phyloP scores from a whole-genome alignment of 2,797 vertebrate genomes.

The Todus mexicanus region DNA sequence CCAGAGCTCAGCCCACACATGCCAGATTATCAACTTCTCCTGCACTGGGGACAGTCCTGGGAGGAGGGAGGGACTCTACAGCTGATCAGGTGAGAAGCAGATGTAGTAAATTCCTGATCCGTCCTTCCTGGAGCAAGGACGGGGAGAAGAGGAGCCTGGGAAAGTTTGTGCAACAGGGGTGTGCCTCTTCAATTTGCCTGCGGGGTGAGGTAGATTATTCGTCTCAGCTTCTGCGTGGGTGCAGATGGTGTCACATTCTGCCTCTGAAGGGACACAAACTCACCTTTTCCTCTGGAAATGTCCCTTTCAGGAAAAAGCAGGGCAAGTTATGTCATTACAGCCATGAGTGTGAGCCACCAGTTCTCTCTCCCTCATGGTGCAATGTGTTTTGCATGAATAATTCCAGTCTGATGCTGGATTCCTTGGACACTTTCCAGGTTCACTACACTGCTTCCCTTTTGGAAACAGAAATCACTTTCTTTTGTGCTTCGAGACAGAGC shows the following conservation, averaged over 20 bases:
- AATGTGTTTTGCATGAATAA: background rate
- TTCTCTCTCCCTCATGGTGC: background rate
- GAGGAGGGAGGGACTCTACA: background rate
- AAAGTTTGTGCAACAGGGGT: background rate
- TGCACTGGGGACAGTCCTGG: background rate
- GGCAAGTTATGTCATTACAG: background rate
- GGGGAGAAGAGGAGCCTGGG: background rate
- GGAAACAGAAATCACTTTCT: background rate
- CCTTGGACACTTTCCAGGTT: background rate
- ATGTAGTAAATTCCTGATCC: background rate
- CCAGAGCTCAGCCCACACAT: background rate
- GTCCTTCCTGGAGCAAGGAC: background rate
- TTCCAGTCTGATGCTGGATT: background rate
- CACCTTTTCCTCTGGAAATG: background rate
- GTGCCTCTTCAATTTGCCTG: background rate
- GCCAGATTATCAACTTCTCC: rapidly evolving
- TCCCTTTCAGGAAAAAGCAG: background rate
- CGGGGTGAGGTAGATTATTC: background rate
- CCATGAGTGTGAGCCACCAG: background rate
- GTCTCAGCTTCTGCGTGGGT: background rate
- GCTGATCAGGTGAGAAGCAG: background rate
- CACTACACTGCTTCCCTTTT: background rate
- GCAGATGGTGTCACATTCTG: background rate
- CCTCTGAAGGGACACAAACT: background rate
- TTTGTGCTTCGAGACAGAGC: background rate